Base-by-base conservation (phyloP, 2,888 invertebrate species). In the Barypeithes pellucidus region DNA sequence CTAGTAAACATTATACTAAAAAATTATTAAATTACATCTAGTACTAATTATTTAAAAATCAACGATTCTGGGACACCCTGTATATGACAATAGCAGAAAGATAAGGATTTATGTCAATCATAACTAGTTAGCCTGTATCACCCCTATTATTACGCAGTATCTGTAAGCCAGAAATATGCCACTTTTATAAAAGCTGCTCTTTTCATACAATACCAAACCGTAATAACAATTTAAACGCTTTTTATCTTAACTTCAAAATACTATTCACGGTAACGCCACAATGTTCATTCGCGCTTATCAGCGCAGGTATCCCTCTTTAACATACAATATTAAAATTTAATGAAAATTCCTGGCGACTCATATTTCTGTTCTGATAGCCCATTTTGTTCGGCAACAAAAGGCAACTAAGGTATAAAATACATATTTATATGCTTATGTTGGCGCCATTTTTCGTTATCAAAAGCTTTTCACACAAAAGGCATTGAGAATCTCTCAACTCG, bases 341-440 rank as follows among this genome's bases (percentile, higher is more conserved):
- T 50, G 65, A 52, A 65, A 50, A 65, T 50, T 65, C 65, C 65
- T 50, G 20, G 12, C 52, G 65, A 36, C 39, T 65, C 65, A 47
- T 65, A 65, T 45, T 65, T 65, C 33, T 33, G 65, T 20, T 39
- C 36, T 36, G 50, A 65, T 65, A 50, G 65, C 65, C 65, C 50
- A 50, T 50, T 65, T 65, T 65, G 47, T 45, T 65, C 36, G 65
- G 45, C 47, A 65, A 65, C 65, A 65, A 65, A 65, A 65, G 65
- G 50, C 65, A 36, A 33, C 65, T 50, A 50, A 50, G 65, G 45
- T 39, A 47, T 65, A 65, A 65, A 65, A 36, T 65, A 65, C 65
- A 50, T 50, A 50, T 65, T 65, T 50, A 65, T 65, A 65, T 65
- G 65, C 65, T 41, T 60, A 41, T 39, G 60, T 24, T 43, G 22